Percentiles rank a stretch among this genome's conserved stretches.
These are phyloP conservation scores for Xanthia icteritia DNA, from an alignment of 2,888 invertebrate species.

Conservation along the genomic window DNA sequence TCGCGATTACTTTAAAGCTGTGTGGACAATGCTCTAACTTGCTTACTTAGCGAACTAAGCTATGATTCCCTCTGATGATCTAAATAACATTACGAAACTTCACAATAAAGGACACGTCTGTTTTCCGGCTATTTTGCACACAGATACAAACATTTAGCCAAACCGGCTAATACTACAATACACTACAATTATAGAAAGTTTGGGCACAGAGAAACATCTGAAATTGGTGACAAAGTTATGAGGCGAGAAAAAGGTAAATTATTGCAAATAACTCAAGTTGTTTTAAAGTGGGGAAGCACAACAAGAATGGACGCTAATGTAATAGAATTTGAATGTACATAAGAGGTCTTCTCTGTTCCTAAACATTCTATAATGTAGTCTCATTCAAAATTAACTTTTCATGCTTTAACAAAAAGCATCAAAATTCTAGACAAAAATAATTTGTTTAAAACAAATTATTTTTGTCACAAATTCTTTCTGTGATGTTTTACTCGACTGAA, in stretches of 20 bases:
- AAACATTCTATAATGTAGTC: conserved; percentile 33
- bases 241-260: neutral
- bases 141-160: conserved; percentile 64
- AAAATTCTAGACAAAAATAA: too few relatives aligned
- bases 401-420: neutral
- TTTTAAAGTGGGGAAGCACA: neutral
- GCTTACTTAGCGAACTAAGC: too few relatives aligned
- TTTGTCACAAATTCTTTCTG: neutral
- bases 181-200: conserved; percentile 25
- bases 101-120: conserved; percentile 17
- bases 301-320: neutral
- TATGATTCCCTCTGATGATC: neutral
- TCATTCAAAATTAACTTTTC: conserved; percentile 23
- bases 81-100: neutral
- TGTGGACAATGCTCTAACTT: too few relatives aligned
- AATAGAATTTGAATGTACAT: neutral
- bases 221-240: neutral
- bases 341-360: conserved; percentile 27
- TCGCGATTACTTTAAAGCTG: neutral
- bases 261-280: too few relatives aligned
- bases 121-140: conserved; percentile 60
- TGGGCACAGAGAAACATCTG: conserved; percentile 25
- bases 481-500: neutral
- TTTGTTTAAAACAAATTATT: too few relatives aligned
- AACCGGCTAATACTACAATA: conserved; percentile 54